phyloP scores from a whole-genome alignment of 2,797 vertebrate genomes.

The Pipistrellus kuhlii region DNA sequence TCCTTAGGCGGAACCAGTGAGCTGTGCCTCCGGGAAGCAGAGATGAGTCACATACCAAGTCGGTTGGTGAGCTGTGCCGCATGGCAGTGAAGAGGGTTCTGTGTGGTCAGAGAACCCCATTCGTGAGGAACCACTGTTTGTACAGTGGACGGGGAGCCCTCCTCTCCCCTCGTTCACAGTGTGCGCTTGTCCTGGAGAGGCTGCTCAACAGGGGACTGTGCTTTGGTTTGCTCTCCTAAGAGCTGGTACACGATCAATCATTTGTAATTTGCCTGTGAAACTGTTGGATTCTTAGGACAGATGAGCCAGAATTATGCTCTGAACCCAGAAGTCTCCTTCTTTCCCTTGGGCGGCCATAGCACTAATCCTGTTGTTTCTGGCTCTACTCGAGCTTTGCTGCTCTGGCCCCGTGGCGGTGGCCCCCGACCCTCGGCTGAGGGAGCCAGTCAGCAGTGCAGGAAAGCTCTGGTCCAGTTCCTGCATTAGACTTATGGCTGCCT shows the following conservation, averaged over 20 bases:
- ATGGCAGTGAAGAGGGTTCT: background rate
- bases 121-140: background rate
- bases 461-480: background rate
- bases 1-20: background rate
- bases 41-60: background rate
- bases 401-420: background rate
- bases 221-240: background rate
- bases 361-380: background rate
- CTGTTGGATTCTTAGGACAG: background rate
- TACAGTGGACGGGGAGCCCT: background rate
- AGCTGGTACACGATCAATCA: background rate
- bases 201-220: background rate
- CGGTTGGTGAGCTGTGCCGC: background rate
- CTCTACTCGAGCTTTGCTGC: background rate
- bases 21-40: background rate
- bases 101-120: background rate
- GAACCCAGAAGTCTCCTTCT: background rate
- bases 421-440: background rate
- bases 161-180: background rate
- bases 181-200: background rate
- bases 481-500: background rate
- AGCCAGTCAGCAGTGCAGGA: background rate
- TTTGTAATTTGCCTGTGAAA: constrained; percentile 27
- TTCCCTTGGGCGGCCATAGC: background rate
- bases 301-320: background rate